A percentile compares a stretch with the other conserved stretches of the same genome.
These are phyloP conservation scores for Eupithecia subfuscata DNA, from an alignment of 2,888 invertebrate species.

Conservation along the genomic window DNA sequence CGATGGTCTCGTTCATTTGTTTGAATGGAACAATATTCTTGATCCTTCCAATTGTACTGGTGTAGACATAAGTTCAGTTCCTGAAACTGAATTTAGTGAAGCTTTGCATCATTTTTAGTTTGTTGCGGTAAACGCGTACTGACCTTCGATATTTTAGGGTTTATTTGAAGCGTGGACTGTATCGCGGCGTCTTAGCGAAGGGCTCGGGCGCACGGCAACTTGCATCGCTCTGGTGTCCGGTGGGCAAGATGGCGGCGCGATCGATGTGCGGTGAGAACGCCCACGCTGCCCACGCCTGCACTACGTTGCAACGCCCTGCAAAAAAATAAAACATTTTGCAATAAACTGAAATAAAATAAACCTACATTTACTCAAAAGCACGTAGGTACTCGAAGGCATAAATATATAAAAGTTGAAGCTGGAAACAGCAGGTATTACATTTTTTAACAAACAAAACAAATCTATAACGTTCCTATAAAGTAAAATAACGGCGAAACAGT, in stretches of 20 bases:
- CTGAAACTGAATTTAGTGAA: not conserved
- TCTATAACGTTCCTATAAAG: conserved; percentile 25
- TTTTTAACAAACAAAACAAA: conserved; percentile 13
- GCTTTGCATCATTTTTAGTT: not conserved
- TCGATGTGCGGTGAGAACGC: conserved; percentile 76
- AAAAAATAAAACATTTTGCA: conserved; percentile 24
- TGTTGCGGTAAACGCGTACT: not conserved
- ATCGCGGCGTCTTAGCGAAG: conserved; percentile 40
- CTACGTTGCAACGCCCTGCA: conserved; percentile 77
- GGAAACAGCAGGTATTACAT: not conserved
- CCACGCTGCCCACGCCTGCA: conserved; percentile 78
- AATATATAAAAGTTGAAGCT: not conserved
- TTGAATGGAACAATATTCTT: not conserved
- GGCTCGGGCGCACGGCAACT: conserved; percentile 53
- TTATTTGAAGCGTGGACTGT: not conserved
- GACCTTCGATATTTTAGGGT: not conserved
- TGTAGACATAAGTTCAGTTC: not conserved
- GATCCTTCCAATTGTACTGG: not conserved
- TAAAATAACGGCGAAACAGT: conserved; percentile 52
- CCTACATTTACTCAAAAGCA: not conserved
- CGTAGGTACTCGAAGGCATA: not conserved
- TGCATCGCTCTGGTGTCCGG: conserved; percentile 61
- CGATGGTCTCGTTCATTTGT: not conserved
- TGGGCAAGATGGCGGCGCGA: conserved; percentile 79
- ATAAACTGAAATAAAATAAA: conserved; percentile 22